Percentiles rank a stretch among this genome's conserved stretches.
These are phyloP conservation scores for Cololabis saira DNA, from an alignment of 2,113 vertebrate genomes.

Conservation along the genomic window DNA sequence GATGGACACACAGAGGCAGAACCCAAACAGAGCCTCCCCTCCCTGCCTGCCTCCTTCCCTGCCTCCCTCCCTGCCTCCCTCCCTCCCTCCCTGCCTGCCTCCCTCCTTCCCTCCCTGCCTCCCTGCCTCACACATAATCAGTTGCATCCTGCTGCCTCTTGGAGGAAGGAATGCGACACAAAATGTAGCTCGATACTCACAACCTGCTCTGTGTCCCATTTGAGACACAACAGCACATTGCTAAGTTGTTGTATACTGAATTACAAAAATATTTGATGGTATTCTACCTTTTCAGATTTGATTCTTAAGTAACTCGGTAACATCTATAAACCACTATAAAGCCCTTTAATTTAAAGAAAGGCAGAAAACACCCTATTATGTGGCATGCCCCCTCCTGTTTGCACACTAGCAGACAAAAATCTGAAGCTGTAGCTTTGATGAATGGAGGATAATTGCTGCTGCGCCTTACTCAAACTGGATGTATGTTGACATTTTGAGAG, in stretches of 20 bases:
- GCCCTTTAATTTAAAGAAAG: neutral
- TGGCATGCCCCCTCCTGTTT: neutral
- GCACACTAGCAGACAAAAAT: constrained; percentile 13
- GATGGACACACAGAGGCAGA: constrained; percentile 30
- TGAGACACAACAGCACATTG: neutral
- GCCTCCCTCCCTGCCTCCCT: constrained; percentile 3
- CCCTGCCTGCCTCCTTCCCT: neutral
- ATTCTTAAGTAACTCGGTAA: no score
- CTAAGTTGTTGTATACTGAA: neutral
- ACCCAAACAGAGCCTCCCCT: neutral
- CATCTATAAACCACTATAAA: no score
- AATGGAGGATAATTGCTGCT: constrained; percentile 20
- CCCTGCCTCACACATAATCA: constrained; percentile 31
- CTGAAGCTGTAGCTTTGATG: constrained; percentile 15
- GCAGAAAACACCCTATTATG: neutral
- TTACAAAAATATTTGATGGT: no score
- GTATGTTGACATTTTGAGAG: constrained; percentile 48
- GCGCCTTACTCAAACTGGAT: constrained; percentile 35
- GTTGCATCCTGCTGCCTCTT: constrained; percentile 77
- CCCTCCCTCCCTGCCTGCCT: neutral
- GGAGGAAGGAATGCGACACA: constrained; percentile 76
- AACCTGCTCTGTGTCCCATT: constrained; percentile 15
- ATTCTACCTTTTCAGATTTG: no score
- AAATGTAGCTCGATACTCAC: constrained; percentile 30
- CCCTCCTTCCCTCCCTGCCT: neutral